phyloP scores from a whole-genome alignment of 2,888 invertebrate species.

The Blastobasis lacticolella region DNA sequence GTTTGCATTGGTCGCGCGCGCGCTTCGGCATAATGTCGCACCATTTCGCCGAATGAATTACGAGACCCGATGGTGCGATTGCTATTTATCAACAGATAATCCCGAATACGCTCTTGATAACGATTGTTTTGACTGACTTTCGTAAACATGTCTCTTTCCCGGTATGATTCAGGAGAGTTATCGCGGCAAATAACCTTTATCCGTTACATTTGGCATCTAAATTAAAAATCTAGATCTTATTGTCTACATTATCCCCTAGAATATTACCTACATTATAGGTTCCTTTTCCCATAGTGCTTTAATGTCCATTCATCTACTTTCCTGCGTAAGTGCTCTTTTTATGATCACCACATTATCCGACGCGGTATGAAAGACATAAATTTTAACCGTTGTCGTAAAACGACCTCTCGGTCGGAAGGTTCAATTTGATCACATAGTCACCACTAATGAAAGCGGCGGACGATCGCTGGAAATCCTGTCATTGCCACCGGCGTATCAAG shows the following conservation, averaged over 20 bases:
- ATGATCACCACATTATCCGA: too few species aligned
- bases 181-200: too few species aligned
- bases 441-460: background rate
- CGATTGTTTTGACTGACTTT: slow-evolving; percentile 16
- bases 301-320: too few species aligned
- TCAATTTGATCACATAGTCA: background rate
- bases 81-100: background rate
- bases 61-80: background rate
- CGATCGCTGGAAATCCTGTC: background rate
- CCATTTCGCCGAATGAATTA: background rate
- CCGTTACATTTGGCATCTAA: too few species aligned
- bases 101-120: slow-evolving; percentile 17
- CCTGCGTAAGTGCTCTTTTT: too few species aligned
- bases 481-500: background rate
- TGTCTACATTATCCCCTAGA: too few species aligned
- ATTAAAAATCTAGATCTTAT: too few species aligned
- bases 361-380: too few species aligned
- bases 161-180: background rate
- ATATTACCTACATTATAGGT: too few species aligned
- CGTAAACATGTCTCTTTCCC: slow-evolving; percentile 16
- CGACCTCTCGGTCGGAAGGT: background rate
- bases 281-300: too few species aligned
- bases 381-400: background rate
- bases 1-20: background rate
- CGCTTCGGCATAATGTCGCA: background rate